Evolutionary conservation across 2,888 invertebrate species (phyloP).

Genomic region (Tetropium fuscum): DNA sequence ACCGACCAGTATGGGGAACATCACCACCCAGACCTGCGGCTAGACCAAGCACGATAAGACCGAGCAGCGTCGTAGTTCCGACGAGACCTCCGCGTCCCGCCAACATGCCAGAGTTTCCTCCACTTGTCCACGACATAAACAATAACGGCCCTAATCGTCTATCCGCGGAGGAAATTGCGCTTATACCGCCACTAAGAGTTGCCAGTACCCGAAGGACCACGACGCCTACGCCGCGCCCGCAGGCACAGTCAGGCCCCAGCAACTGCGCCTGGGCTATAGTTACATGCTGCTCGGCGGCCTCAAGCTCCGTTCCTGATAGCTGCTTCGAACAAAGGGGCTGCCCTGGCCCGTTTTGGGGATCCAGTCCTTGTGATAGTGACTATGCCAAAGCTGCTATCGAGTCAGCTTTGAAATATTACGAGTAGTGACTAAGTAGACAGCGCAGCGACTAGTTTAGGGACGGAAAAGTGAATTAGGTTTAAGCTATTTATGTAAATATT

Average conservation of each 20-base stretch:
- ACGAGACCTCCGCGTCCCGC: conserved; percentile 34
- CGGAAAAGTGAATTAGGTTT: background rate
- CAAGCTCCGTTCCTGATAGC: conserved; percentile 66
- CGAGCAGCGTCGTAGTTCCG: conserved; percentile 8
- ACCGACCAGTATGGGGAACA: conserved; percentile 57
- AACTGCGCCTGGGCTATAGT: conserved; percentile 81
- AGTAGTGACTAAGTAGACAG: conserved; percentile 24
- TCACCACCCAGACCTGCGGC: background rate
- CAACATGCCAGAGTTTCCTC: conserved; percentile 36
- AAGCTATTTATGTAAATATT: no score
- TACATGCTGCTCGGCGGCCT: conserved; percentile 74
- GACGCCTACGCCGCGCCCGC: background rate
- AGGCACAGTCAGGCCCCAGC: conserved; percentile 41
- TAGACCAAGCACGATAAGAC: background rate
- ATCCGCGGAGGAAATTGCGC: conserved; percentile 21
- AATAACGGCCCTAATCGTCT: conserved; percentile 22
- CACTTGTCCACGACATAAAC: conserved; percentile 47
- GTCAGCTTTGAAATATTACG: conserved; percentile 64
- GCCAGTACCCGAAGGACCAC: conserved; percentile 49
- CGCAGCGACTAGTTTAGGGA: background rate
- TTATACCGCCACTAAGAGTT: no score
- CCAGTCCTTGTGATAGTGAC: conserved; percentile 76
- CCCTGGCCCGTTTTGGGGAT: conserved; percentile 79
- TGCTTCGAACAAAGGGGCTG: conserved; percentile 83
- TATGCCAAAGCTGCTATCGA: conserved; percentile 71